Conservation (phyloP, 1,140 invertebrate genomes). For the Mya arenaria region DNA sequence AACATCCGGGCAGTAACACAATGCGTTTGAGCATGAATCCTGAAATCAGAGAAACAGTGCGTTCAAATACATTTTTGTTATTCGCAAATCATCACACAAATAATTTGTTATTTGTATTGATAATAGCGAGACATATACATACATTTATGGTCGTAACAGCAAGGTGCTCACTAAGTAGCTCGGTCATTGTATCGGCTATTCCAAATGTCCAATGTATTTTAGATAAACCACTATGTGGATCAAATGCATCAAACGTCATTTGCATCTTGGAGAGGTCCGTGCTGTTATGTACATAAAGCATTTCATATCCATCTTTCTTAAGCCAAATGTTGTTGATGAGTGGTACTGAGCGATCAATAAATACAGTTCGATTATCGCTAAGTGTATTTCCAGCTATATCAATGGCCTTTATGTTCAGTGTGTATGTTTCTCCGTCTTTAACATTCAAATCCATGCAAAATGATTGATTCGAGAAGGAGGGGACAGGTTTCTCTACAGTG, state of each 20-base stretch:
- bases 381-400: slow-evolving; percentile 56
- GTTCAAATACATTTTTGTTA: not conserved
- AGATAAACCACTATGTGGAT: slow-evolving; percentile 64
- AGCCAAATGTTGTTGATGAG: slow-evolving; percentile 55
- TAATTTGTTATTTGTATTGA: not conserved
- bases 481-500: not conserved
- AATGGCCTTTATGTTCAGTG: slow-evolving; percentile 39
- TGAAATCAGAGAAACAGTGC: too few species aligned
- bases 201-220: slow-evolving; percentile 49
- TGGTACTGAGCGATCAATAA: slow-evolving; percentile 60
- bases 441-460: slow-evolving; percentile 23
- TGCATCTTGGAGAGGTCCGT: slow-evolving; percentile 66
- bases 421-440: slow-evolving; percentile 62
- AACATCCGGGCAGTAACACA: slow-evolving; percentile 55
- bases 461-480: slow-evolving; percentile 21
- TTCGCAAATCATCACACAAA: not conserved
- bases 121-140: too few species aligned
- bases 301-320: slow-evolving; percentile 39
- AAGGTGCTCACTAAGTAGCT: not conserved
- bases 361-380: slow-evolving; percentile 43
- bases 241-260: slow-evolving; percentile 60
- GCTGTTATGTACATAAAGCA: slow-evolving; percentile 59
- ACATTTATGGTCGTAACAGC: not conserved
- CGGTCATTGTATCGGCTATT: not conserved
- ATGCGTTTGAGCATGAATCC: not conserved